These are phyloP conservation scores for Grantiella picta DNA, from an alignment of 2,113 vertebrate genomes.

Conservation along the genomic window DNA sequence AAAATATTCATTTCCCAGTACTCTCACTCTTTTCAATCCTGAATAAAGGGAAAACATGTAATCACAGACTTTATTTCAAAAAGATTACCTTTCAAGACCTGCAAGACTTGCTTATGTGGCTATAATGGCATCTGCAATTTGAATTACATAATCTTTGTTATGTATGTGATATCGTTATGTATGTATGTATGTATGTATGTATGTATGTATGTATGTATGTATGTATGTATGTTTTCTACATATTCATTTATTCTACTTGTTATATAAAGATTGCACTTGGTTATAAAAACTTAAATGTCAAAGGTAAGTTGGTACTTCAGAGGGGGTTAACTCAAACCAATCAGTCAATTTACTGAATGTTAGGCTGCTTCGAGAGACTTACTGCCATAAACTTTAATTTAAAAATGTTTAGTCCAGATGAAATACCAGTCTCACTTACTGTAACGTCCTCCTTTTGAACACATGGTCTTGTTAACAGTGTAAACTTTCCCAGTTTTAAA, in stretches of 20 bases:
- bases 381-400: neutral
- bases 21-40: neutral
- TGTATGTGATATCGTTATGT: neutral
- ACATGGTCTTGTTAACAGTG: neutral
- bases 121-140: neutral
- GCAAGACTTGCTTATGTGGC: neutral
- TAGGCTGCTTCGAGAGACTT: neutral
- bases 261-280: neutral
- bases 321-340: neutral
- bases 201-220: too few species aligned
- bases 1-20: neutral
- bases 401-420: neutral
- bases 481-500: neutral
- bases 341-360: neutral
- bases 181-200: neutral
- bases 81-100: neutral
- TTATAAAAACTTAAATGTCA: neutral
- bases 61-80: neutral
- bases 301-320: neutral
- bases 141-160: neutral
- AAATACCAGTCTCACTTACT: neutral
- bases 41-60: neutral
- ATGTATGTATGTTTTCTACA: neutral
- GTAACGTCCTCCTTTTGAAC: neutral
- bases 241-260: neutral